Conservation (phyloP, 2,888 invertebrate species). For the Chironomus riparius region DNA sequence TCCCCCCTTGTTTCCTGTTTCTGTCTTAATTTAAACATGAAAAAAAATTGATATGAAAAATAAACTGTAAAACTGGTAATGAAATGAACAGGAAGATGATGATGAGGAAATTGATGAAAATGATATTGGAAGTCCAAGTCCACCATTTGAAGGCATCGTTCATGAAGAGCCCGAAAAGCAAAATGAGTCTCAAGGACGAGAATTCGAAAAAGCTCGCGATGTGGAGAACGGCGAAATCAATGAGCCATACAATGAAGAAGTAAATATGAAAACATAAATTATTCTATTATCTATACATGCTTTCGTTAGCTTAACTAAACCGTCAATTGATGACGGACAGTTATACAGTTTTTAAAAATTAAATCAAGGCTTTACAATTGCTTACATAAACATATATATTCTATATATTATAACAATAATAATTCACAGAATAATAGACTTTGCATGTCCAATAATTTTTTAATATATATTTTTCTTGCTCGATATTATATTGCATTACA, state of each 20-base stretch:
- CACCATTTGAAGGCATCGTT: slow-evolving; percentile 40
- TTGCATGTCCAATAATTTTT: too few relatives aligned
- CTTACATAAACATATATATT: too few relatives aligned
- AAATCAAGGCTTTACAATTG: too few relatives aligned
- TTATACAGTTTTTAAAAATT: neutral
- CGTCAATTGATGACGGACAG: neutral
- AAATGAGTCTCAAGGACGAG: slow-evolving; percentile 43
- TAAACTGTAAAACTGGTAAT: too few relatives aligned
- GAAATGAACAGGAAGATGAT: neutral
- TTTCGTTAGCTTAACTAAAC: neutral
- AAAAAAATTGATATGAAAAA: too few relatives aligned
- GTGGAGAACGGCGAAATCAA: slow-evolving; percentile 37
- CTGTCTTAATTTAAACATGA: neutral
- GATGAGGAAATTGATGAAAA: slow-evolving; percentile 30
- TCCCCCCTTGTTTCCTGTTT: neutral
- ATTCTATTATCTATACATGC: neutral
- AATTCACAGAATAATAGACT: too few relatives aligned
- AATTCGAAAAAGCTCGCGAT: slow-evolving; percentile 35
- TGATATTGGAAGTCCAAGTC: slow-evolving; percentile 34
- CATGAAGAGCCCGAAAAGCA: slow-evolving; percentile 41
- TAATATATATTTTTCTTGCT: too few relatives aligned
- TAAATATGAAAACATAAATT: neutral
- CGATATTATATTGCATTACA: too few relatives aligned
- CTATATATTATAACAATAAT: too few relatives aligned
- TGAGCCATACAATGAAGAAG: neutral